phyloP scores from a whole-genome alignment of 2,888 invertebrate genomes.

The Pecten maximus region DNA sequence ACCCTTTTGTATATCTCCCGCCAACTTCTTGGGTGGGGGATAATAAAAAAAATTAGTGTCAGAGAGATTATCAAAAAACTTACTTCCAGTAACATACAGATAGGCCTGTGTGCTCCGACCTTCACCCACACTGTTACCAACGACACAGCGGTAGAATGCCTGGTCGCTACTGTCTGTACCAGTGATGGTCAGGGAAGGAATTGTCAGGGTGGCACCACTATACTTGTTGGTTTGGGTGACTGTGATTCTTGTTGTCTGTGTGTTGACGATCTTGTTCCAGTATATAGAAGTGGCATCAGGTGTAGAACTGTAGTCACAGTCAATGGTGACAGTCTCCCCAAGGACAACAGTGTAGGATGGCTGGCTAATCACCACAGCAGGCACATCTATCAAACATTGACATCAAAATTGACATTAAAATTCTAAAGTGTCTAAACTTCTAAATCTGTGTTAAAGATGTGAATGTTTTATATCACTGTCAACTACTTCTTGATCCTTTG shows the following conservation, averaged over 20 bases:
- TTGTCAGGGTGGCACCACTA: conserved; percentile 42
- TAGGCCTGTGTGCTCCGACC: conserved; percentile 40
- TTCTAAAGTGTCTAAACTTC: no score
- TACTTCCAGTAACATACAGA: conserved; percentile 48
- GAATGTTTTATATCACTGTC: no score
- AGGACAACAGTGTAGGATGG: conserved; percentile 22
- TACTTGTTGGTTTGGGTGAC: conserved; percentile 31
- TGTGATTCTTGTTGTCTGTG: conserved; percentile 35
- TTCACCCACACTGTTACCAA: conserved; percentile 38
- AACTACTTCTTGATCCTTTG: no score
- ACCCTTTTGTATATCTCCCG: no score
- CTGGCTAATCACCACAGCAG: conserved; percentile 40
- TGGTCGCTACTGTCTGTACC: conserved; percentile 42
- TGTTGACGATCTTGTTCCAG: conserved; percentile 38
- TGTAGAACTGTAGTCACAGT: conserved; percentile 38
- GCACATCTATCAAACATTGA: conserved; percentile 31
- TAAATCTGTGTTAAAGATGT: no score
- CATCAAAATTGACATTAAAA: no score
- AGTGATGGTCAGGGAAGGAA: conserved; percentile 46
- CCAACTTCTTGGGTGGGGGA: no score
- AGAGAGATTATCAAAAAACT: conserved; percentile 39
- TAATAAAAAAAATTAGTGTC: not conserved
- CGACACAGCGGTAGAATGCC: conserved; percentile 43
- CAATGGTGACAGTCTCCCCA: conserved; percentile 36
- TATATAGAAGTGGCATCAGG: conserved; percentile 46